Base-by-base conservation (phyloP, 2,113 vertebrate species). In the Hippocampus comes region DNA sequence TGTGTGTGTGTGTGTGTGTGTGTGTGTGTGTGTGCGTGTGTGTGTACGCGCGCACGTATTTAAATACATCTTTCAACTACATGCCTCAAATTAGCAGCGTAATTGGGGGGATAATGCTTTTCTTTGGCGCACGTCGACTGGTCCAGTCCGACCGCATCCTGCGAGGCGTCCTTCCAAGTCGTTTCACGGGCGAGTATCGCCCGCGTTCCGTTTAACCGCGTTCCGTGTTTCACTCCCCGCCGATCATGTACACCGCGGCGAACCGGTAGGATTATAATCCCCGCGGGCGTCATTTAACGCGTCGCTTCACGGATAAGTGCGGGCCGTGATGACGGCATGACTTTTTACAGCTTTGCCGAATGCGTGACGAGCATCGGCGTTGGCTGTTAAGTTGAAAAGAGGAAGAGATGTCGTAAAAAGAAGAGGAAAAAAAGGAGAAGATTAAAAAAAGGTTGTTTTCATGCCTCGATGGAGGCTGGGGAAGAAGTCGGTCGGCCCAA, bases 281-380 rank as follows among this genome's bases (percentile, higher is more conserved):
- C 73, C 78, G 41, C 61, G 72, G 76, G 76, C 66, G 56, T 77
- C 48, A 71, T 84, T 75, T 69, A 71, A 78, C 48, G 48, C 78
- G 25, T 68, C 10, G 73, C 51, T 53, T n/a, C 20, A 1, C 20
- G 14, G 25, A 5, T 4, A 8, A 34, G 15, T 7, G 56, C 2
- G 15, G 59, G 10, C 63, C 59, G 5, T 2, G 60, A 63, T 10
- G 60, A 63, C 30, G 34, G 53, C 5, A 34, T 17, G 27, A 60
- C 70, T 80, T 78, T 80, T 78, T 80, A 65, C 69, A 61, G 73
- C 81, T 80, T 70, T 82, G 68, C 55, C 12, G 72, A 70, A 80
- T 68, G 68, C 67, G 68, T 82, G 82, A 80, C 73, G 70, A 67
- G 78, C 49, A 27, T 80, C 72, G 23, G 78, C 72, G 78, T 66